Base-by-base conservation (phyloP, 2,797 vertebrate species). In the Halcyon badia region DNA sequence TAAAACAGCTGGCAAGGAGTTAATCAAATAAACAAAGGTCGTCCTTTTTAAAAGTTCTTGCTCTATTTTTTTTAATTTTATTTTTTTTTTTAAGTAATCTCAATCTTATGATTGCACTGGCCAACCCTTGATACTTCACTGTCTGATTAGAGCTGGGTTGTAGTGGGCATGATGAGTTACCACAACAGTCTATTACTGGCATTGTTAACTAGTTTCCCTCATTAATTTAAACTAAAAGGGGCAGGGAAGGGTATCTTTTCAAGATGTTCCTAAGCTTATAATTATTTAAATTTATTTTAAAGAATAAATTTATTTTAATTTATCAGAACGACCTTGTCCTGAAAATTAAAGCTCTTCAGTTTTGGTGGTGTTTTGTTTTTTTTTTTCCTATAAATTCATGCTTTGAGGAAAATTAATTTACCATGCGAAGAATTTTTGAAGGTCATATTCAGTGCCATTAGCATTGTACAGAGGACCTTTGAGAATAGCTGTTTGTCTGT, bases 231-330 rank as follows among this genome's bases (percentile, higher is more conserved):
- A 66, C 79, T 44, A 86, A 64, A 85, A 76, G 66, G 41, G 37
- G 8, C 16, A 46, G 6, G 14, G 37, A 83, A 77, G 8, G 4
- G 33, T 77, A 37, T 61, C 42, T 57, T 95, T 57, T 75, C 65
- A 71, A 58, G 33, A 51, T 51, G 21, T 85, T 71, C 22, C 35
- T 90, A 10, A 6, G 57, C 44, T 87, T 86, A 75, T 54, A 81
- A 94, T 89, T 89, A 94, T 73, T 94, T 72, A 72, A 81, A 94
- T 90, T 33, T 78, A 76, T 95, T 83, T 94, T 62, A 72, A 89
- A 78, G 64, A 7, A 48, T 66, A 31, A 28, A 68, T 48, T 62
- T 82, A 31, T 44, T 68, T 8, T 89, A 39, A 48, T 92, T 94
- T 71, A 80, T 42, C 39, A 75, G 42, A 89, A 37, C 4, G 8